Conservation (phyloP, 2,797 vertebrate species). For the Rhincodon typus region DNA sequence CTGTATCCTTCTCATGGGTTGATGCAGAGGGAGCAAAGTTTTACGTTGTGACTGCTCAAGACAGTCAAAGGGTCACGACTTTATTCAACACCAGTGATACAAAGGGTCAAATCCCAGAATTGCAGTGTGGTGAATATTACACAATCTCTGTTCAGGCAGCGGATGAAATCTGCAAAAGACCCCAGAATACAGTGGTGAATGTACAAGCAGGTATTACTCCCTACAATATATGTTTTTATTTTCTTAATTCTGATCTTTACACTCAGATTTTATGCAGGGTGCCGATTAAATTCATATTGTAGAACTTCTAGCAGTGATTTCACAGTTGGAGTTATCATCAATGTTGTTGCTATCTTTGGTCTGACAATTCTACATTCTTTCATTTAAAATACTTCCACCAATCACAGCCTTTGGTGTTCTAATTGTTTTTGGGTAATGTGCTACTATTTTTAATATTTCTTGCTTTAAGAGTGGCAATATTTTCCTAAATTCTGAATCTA, state of each 20-base stretch:
- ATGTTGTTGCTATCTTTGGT: background rate
- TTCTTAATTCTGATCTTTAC: background rate
- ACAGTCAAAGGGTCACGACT: conserved; percentile 42
- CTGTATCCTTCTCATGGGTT: conserved; percentile 58
- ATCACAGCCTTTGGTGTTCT: background rate
- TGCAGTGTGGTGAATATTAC: conserved; percentile 60
- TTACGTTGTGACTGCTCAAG: conserved; percentile 50
- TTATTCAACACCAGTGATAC: conserved; percentile 52
- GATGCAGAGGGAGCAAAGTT: conserved; percentile 49
- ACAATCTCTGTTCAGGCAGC: conserved; percentile 50
- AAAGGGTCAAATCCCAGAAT: conserved; percentile 50
- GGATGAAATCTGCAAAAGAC: conserved; percentile 52
- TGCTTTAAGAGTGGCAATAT: background rate
- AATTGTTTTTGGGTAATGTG: background rate
- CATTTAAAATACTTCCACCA: background rate
- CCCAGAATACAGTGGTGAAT: conserved; percentile 43
- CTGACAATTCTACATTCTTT: background rate
- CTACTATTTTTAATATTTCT: background rate
- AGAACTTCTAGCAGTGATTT: background rate
- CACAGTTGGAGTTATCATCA: background rate
- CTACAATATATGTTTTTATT: background rate
- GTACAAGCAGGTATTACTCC: conserved; percentile 54
- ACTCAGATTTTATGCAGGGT: background rate
- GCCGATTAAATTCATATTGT: background rate
- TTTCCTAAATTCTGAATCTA: background rate